phyloP scores from a whole-genome alignment of 2,888 invertebrate species.

The Lithosia quadra region DNA sequence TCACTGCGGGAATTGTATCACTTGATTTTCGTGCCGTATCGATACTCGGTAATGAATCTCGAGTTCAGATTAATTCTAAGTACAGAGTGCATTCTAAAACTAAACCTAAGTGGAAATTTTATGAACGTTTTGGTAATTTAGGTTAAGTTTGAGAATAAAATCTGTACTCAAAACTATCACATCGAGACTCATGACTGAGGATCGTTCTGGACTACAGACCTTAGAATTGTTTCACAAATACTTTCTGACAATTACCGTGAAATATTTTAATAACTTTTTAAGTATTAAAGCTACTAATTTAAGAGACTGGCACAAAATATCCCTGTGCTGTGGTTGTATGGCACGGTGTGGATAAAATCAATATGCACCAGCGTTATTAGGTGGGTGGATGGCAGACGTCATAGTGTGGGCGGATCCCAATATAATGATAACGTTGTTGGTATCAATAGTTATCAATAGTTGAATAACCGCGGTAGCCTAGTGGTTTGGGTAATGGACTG shows the following conservation, averaged over 20 bases:
- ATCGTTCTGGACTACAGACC: too few relatives aligned
- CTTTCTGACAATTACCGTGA: background rate
- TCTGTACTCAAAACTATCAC: too few relatives aligned
- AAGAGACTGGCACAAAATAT: background rate
- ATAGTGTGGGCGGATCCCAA: slow-evolving; percentile 48
- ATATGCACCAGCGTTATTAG: slow-evolving; percentile 35
- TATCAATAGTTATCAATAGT: too few relatives aligned
- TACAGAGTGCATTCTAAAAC: too few relatives aligned
- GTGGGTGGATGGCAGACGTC: slow-evolving; percentile 52
- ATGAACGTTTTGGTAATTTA: too few relatives aligned
- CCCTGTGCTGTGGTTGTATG: background rate
- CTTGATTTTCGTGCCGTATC: background rate
- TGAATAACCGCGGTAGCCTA: too few relatives aligned
- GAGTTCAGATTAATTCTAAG: too few relatives aligned
- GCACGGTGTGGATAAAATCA: slow-evolving; percentile 39
- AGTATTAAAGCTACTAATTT: background rate
- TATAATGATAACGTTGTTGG: slow-evolving; percentile 39
- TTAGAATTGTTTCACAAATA: background rate
- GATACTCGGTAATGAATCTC: too few relatives aligned
- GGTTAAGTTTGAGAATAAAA: too few relatives aligned
- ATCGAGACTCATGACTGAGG: too few relatives aligned
- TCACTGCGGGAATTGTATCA: background rate
- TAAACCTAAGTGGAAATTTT: too few relatives aligned
- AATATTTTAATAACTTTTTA: background rate
- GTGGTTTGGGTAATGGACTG: too few relatives aligned